A percentile compares a stretch with the other conserved stretches of the same genome.
These are phyloP conservation scores for Pecten maximus DNA, from an alignment of 2,888 invertebrate species.

Conservation along the genomic window DNA sequence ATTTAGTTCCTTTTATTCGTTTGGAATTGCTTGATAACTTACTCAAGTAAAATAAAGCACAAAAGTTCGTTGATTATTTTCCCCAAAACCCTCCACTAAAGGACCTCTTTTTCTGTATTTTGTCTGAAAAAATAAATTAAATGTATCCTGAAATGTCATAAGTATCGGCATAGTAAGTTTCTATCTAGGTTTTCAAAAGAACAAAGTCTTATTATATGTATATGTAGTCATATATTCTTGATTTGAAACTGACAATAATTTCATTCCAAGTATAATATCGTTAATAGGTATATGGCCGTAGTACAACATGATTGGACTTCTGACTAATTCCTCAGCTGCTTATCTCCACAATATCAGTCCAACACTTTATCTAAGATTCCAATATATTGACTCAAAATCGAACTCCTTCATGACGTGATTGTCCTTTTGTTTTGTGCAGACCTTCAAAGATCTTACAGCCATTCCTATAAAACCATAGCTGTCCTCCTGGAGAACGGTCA, in stretches of 20 bases:
- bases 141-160: too few species aligned
- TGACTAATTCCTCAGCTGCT: constrained; percentile 12
- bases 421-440: not conserved
- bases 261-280: not conserved
- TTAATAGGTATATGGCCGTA: not conserved
- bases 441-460: not conserved
- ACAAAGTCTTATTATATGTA: too few species aligned
- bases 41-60: too few species aligned
- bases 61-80: too few species aligned
- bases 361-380: constrained; percentile 22
- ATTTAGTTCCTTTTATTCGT: too few species aligned
- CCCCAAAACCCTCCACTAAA: too few species aligned
- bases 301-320: not conserved
- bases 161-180: too few species aligned
- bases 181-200: too few species aligned
- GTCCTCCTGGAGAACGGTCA: not conserved
- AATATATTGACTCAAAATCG: not conserved
- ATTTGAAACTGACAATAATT: not conserved
- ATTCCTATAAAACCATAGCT: not conserved
- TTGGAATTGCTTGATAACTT: too few species aligned
- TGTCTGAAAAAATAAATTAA: too few species aligned
- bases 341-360: not conserved
- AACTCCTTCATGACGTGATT: not conserved
- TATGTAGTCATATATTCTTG: too few species aligned
- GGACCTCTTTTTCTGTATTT: too few species aligned